phyloP scores from a whole-genome alignment of 2,888 invertebrate genomes.

The Callosobruchus maculatus region DNA sequence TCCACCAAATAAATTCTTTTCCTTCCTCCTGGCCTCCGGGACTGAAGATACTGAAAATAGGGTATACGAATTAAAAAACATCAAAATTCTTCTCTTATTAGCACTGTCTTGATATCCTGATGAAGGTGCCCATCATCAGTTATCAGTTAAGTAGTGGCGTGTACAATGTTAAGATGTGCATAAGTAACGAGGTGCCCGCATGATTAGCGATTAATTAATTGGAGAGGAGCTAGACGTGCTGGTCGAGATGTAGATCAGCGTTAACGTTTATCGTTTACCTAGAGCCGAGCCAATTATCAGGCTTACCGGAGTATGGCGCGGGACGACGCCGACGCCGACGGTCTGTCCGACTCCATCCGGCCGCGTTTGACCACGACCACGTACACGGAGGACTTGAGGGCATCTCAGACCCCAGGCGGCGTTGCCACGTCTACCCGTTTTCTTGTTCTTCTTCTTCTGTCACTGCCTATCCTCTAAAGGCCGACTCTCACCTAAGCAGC shows the following conservation, averaged over 20 bases:
- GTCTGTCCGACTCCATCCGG: background rate
- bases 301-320: background rate
- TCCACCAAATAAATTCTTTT: too few species aligned
- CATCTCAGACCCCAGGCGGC: background rate
- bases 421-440: background rate
- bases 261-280: too few species aligned
- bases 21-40: too few species aligned
- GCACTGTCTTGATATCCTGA: too few species aligned
- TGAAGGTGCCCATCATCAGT: too few species aligned
- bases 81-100: too few species aligned
- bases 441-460: too few species aligned
- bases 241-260: background rate
- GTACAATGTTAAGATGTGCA: background rate
- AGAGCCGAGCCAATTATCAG: background rate
- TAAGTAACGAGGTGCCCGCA: background rate
- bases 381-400: background rate
- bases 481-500: too few species aligned
- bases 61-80: too few species aligned
- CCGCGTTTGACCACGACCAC: background rate
- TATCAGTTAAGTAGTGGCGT: too few species aligned
- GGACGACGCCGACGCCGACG: background rate
- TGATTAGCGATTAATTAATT: background rate
- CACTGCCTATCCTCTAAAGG: too few species aligned
- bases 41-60: too few species aligned
- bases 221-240: background rate